A percentile compares a stretch with the other conserved stretches of the same genome.
phyloP scores from a whole-genome alignment of 2,797 vertebrate species.

The Eutrigla gurnardus region DNA sequence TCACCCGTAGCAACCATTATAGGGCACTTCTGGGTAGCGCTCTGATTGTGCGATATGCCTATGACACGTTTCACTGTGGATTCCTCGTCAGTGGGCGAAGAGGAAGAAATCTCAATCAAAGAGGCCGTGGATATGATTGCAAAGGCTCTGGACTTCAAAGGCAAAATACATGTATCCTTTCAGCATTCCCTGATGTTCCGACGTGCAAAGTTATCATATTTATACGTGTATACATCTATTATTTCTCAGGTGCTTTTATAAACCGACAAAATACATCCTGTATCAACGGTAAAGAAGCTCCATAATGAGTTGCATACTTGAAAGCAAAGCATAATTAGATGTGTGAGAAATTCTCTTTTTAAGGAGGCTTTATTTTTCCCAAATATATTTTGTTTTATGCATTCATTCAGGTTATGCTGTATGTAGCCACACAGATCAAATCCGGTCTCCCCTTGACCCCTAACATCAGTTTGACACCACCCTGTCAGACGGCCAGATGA shows the following conservation, averaged over 20 bases:
- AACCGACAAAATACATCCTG: not conserved
- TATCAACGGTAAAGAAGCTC: not conserved
- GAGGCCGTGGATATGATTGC: constrained; percentile 81
- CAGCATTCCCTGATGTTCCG: not conserved
- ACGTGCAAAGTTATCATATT: not conserved
- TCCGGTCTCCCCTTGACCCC: constrained; percentile 21
- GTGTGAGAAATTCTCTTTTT: not conserved
- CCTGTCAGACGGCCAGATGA: constrained; percentile 88
- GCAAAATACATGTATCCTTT: constrained; percentile 70
- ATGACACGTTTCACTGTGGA: not conserved
- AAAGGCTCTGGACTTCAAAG: constrained; percentile 84
- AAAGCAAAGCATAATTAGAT: not conserved
- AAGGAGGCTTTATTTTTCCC: constrained; percentile 77
- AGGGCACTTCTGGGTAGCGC: not conserved
- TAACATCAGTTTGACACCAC: constrained; percentile 83
- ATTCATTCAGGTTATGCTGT: too few relatives aligned
- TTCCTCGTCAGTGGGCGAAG: constrained; percentile 83
- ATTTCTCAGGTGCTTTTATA: not conserved
- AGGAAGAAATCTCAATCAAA: constrained; percentile 87
- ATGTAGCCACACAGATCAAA: not conserved
- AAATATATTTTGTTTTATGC: too few relatives aligned
- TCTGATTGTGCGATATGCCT: not conserved
- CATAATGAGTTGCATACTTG: not conserved
- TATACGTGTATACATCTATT: not conserved
- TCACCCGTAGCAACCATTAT: not conserved